Evolutionary conservation across 2,888 invertebrate genomes (phyloP), one percentile per base, ranked within the genome.

Genomic region (Mythimna ferrago): DNA sequence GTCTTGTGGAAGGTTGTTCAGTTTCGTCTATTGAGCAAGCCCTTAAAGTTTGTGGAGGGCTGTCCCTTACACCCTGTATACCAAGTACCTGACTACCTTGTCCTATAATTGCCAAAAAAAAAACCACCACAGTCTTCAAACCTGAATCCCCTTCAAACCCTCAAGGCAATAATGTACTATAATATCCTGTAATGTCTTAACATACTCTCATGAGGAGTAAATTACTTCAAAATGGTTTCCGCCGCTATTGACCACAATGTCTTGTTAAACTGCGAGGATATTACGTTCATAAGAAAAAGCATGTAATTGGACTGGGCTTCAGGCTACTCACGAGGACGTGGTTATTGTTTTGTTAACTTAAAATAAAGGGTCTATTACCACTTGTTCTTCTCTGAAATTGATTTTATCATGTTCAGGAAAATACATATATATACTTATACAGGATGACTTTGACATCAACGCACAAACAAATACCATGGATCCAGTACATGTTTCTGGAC

Each of bases 191-290:
- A 72, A 19, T 6, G 19, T 53, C 38, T 62, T 67, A 61, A 82
- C 32, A 53, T 58, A 32, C 6, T 70, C 69, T 65, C 80, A 82
- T 74, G 70, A 79, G 75, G 74, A 71, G 79, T 11, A 74, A 80
- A 80, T 80, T 72, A 60, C 71, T 44, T 3, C 54, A 54, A 76
- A 83, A 67, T 76, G 72, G 70, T 66, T 72, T 73, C 71, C 71
- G 66, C 70, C 68, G 68, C 48, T 60, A 21, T 66, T 19, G 4
- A 83, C 83, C 81, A 69, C 80, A 70, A 78, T 14, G 53, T 58
- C 58, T 71, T 82, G 65, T 74, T 44, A 65, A 48, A 74, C 74
- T 72, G 44, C 68, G 53, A 80, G 60, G 7, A 63, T 65, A 76
- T 83, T 72, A 72, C 38, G 19, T 38, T 19, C n/a, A 66, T 56